Percentiles rank a stretch among this genome's conserved stretches.
phyloP scores from a whole-genome alignment of 2,113 vertebrate species.

The Dicentrarchus labrax region DNA sequence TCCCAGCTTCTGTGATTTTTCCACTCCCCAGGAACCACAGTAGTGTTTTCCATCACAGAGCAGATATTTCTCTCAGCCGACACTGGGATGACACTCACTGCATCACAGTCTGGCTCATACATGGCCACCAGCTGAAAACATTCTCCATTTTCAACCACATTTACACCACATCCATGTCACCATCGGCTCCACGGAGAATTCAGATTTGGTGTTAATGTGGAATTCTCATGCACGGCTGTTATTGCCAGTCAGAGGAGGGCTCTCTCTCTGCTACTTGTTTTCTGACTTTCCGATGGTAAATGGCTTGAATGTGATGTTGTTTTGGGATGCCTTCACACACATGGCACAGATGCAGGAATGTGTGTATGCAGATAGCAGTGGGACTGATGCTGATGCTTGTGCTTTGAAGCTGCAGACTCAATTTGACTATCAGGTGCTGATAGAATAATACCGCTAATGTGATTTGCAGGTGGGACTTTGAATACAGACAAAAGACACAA shows the following conservation, averaged over 20 bases:
- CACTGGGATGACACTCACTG: neutral
- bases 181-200: neutral
- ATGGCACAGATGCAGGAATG: neutral
- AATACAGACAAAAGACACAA: neutral
- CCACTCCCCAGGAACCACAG: conserved; percentile 9
- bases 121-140: conserved; percentile 21
- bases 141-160: conserved; percentile 15
- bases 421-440: neutral
- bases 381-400: neutral
- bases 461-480: conserved; percentile 5
- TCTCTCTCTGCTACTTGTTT: neutral
- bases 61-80: neutral
- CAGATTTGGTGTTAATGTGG: conserved; percentile 8
- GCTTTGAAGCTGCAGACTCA: neutral
- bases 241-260: neutral
- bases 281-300: neutral
- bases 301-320: neutral
- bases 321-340: neutral
- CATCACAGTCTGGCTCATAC: neutral
- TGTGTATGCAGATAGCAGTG: neutral
- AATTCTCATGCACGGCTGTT: conserved; percentile 12
- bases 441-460: neutral
- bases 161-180: conserved; percentile 13
- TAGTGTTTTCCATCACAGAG: conserved; percentile 17
- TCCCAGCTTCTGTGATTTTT: neutral